Evolutionary conservation across 1,140 invertebrate species (phyloP), one percentile per base, ranked within the genome.

Genomic region (Ditylenchus dipsaci): DNA sequence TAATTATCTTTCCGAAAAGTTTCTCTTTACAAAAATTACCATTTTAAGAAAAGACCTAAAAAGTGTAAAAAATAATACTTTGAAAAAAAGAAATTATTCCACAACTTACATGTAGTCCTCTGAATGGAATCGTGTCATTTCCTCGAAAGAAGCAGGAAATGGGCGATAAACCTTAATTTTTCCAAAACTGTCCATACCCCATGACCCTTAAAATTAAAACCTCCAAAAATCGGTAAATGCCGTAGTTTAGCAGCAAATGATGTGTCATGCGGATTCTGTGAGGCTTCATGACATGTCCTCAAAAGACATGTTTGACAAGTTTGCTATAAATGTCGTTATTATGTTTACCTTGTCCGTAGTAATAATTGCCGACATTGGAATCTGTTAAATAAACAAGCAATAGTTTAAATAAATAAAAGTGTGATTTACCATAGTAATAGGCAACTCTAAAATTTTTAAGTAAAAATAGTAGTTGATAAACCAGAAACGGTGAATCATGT

Each of bases 71-170:
- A 11, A 38, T 38, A 38, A 38, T 3, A 38, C 3, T 38, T 38
- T 38, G 33, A 11, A 38, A 38, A 38, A 38, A 38, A 38, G 11
- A 38, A 38, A 38, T 38, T 38, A 38, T 38, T 5, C 11, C 33
- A 38, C 3, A 38, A 38, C 33, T 38, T 93, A 88, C 69, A 99
- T 96, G 83, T 99, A 99, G 82, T 99, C 96, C 86, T 98, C 95
- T 77, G 93, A 97, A 84, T 99, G 96, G 83, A 98, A 99, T 84
- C 97, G 97, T 23, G 95, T 98, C 94, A 99, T 98, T 86, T 99
- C 96, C 85, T 99, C 95, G 71, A 93, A 93, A 49, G 94, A 96
- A 17, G 96, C 96, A 87, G 98, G 98, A 83, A 97, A 95, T 43
- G 95, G 95, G 76, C 95, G 87, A 92, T 97, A 83, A 66, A 87